phyloP scores from a whole-genome alignment of 2,888 invertebrate genomes.

The Julus scanicus region DNA sequence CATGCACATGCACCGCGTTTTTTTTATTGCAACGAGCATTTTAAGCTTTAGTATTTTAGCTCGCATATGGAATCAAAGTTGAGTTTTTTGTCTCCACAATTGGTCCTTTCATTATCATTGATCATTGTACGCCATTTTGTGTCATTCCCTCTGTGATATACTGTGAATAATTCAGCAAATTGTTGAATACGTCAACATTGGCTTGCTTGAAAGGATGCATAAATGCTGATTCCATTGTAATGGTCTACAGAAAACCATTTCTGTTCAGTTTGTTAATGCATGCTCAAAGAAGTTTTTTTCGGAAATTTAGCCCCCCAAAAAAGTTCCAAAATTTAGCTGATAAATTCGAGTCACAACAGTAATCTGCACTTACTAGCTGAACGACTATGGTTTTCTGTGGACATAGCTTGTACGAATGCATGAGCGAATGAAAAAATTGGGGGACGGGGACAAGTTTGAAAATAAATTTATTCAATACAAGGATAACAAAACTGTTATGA shows the following conservation, averaged over 20 bases:
- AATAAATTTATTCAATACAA: constrained; percentile 13
- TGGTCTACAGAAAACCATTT: background rate
- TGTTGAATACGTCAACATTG: background rate
- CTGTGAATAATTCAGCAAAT: background rate
- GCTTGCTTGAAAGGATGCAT: background rate
- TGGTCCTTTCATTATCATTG: background rate
- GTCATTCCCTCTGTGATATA: background rate
- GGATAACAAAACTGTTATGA: background rate
- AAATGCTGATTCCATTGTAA: background rate
- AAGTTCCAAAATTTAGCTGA: too few relatives aligned
- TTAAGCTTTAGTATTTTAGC: background rate
- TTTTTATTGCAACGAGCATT: background rate
- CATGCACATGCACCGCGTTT: background rate
- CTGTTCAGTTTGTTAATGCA: background rate
- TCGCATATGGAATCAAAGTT: background rate
- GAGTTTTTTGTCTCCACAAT: background rate
- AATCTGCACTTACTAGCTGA: too few relatives aligned
- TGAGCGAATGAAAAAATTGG: background rate
- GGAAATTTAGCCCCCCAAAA: too few relatives aligned
- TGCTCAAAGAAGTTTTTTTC: background rate
- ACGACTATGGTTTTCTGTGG: background rate
- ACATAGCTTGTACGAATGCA: background rate
- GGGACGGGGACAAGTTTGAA: background rate
- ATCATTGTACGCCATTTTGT: background rate
- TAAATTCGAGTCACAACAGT: too few relatives aligned